These are phyloP conservation scores for Clarias gariepinus DNA, from an alignment of 2,113 vertebrate species.

Conservation along the genomic window DNA sequence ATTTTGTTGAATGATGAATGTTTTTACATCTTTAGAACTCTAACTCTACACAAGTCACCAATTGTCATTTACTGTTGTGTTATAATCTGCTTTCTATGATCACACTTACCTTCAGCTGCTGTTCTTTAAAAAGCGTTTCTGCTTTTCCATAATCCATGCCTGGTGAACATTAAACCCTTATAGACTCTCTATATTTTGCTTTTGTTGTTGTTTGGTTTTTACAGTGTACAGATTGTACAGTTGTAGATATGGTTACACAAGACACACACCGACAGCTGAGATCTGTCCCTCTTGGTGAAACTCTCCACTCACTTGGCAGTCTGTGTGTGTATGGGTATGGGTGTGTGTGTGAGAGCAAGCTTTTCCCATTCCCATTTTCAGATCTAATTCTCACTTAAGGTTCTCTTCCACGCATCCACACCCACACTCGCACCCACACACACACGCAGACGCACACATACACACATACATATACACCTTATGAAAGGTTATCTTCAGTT, in stretches of 20 bases:
- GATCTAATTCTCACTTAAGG: conserved; percentile 20
- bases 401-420: not conserved
- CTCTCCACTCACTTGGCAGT: not conserved
- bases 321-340: not conserved
- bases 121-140: conserved; percentile 66
- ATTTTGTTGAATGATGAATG: not conserved
- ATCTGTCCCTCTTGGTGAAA: not conserved
- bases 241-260: conserved; percentile 27
- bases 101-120: conserved; percentile 71
- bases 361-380: conserved; percentile 33
- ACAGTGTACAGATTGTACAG: conserved; percentile 10
- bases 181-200: not conserved
- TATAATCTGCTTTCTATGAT: not conserved
- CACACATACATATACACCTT: conserved; percentile 7
- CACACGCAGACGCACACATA: not conserved
- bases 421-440: not conserved
- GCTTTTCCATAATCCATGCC: conserved; percentile 64
- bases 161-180: not conserved
- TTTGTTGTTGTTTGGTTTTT: not conserved
- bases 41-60: not conserved
- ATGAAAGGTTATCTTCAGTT: conserved; percentile 29
- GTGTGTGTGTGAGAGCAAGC: not conserved
- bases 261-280: conserved; percentile 41
- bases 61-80: not conserved
- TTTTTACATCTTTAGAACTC: not conserved